A percentile compares a stretch with the other conserved stretches of the same genome.
phyloP scores from a whole-genome alignment of 2,797 vertebrate species.

The Sylvilagus floridanus region DNA sequence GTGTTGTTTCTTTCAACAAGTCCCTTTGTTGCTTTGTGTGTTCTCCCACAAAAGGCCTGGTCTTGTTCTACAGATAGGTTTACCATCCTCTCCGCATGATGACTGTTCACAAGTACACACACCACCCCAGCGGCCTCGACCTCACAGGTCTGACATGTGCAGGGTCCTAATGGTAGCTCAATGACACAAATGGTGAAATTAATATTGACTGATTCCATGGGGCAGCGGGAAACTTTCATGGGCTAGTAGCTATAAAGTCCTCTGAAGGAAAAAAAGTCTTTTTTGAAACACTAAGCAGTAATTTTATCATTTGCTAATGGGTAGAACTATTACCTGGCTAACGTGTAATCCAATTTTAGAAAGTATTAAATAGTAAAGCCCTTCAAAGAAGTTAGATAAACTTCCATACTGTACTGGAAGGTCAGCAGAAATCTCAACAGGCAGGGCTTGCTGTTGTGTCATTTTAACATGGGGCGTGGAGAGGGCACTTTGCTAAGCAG shows the following conservation, averaged over 20 bases:
- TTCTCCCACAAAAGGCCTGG: constrained; percentile 56
- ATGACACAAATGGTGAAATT: neutral
- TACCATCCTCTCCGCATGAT: constrained; percentile 49
- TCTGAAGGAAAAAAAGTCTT: constrained; percentile 48
- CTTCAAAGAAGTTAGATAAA: constrained; percentile 49
- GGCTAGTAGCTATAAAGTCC: neutral
- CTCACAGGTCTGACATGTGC: neutral
- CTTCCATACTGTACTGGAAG: neutral
- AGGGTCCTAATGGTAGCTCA: neutral
- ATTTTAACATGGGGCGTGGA: neutral
- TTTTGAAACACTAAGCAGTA: constrained; percentile 21
- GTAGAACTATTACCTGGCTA: constrained; percentile 39
- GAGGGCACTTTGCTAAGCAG: too few relatives aligned
- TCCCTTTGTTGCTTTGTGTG: constrained; percentile 69
- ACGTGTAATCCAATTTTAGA: constrained; percentile 12
- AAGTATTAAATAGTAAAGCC: constrained; percentile 6
- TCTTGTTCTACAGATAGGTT: constrained; percentile 47
- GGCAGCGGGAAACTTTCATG: neutral
- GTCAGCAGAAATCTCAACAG: neutral
- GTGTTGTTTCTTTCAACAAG: constrained; percentile 58
- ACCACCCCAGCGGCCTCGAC: neutral
- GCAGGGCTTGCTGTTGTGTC: neutral
- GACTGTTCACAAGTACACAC: neutral
- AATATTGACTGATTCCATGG: neutral
- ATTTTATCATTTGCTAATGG: constrained; percentile 51